These are phyloP conservation scores for Choristoneura fumiferana DNA, from an alignment of 1,140 invertebrate species.

Conservation along the genomic window DNA sequence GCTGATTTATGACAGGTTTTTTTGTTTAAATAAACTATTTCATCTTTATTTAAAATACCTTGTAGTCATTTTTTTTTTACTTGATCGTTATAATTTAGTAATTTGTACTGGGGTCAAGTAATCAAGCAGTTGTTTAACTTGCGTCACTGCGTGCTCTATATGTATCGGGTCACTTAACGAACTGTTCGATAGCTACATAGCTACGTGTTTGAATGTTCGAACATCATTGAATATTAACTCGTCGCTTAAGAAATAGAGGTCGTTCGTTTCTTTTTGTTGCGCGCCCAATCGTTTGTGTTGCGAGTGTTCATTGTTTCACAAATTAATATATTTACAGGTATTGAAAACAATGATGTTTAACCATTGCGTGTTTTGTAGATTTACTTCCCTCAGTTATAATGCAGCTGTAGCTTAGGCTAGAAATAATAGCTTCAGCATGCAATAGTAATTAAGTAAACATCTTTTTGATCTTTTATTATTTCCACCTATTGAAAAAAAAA, in stretches of 20 bases:
- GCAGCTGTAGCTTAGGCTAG: no score
- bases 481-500: no score
- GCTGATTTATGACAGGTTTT: conserved; percentile 7
- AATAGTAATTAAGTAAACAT: neutral
- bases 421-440: neutral
- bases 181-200: neutral
- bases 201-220: conserved; percentile 9
- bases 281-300: conserved; percentile 14
- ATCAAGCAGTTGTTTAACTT: conserved; percentile 6
- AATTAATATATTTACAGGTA: conserved; percentile 13
- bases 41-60: neutral
- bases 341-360: conserved; percentile 1
- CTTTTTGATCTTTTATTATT: no score
- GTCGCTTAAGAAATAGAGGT: conserved; percentile 11
- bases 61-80: neutral
- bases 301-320: conserved; percentile 10
- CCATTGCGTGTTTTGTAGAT: neutral
- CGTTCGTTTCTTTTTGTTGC: neutral
- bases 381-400: no score
- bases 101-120: conserved; percentile 13
- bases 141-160: conserved; percentile 10
- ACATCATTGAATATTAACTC: conserved; percentile 15
- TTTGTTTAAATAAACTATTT: conserved; percentile 8
- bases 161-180: conserved; percentile 11
- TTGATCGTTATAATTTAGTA: conserved; percentile 4